A percentile compares a stretch with the other conserved stretches of the same genome.
These are phyloP conservation scores for Pollenia labialis DNA, from an alignment of 2,888 invertebrate genomes.

Conservation along the genomic window DNA sequence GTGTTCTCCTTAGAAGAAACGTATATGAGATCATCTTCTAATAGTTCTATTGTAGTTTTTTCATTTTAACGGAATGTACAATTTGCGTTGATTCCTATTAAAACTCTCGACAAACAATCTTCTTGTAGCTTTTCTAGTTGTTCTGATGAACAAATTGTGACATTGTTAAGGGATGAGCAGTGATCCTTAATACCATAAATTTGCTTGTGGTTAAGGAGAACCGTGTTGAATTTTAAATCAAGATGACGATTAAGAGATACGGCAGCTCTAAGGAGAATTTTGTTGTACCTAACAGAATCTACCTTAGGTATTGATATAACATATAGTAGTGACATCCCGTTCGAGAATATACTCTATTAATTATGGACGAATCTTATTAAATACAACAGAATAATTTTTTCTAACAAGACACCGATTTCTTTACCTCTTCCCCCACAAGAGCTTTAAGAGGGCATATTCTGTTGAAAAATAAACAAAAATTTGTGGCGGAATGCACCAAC, in stretches of 20 bases:
- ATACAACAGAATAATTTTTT: too few relatives aligned
- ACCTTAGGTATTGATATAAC: slow-evolving; percentile 9
- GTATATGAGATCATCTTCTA: too few relatives aligned
- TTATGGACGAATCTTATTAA: too few relatives aligned
- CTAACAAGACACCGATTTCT: too few relatives aligned
- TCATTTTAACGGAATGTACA: too few relatives aligned
- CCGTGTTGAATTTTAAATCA: neutral
- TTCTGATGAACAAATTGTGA: too few relatives aligned
- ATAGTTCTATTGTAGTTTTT: too few relatives aligned
- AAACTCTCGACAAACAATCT: neutral
- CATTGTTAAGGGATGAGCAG: too few relatives aligned
- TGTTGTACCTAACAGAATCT: neutral
- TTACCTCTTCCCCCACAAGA: too few relatives aligned
- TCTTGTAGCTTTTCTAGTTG: neutral
- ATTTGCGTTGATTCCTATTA: neutral
- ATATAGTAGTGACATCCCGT: slow-evolving; percentile 2
- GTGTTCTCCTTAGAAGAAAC: neutral
- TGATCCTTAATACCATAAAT: neutral
- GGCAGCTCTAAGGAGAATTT: slow-evolving; percentile 1
- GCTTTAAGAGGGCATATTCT: too few relatives aligned
- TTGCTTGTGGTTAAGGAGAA: neutral
- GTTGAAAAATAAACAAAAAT: too few relatives aligned
- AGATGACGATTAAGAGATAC: neutral
- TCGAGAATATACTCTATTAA: slow-evolving; percentile 35
- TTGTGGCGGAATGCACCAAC: too few relatives aligned